phyloP scores from a whole-genome alignment of 2,113 vertebrate genomes.

The Rhineura floridana region DNA sequence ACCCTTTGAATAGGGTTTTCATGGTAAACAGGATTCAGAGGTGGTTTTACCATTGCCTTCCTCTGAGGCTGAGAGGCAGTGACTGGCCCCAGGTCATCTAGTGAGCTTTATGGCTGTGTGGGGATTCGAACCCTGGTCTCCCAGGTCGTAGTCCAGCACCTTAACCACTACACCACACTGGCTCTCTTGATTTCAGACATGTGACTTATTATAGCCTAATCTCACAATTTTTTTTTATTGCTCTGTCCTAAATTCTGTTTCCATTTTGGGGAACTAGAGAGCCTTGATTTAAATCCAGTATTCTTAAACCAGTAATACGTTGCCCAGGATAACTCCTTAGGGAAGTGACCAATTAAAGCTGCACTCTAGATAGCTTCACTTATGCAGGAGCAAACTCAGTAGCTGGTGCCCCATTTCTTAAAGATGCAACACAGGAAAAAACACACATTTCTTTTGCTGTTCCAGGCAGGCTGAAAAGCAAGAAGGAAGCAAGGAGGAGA shows the following conservation, averaged over 20 bases:
- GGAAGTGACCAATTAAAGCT: constrained; percentile 16
- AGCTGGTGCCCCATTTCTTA: background rate
- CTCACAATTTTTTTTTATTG: background rate
- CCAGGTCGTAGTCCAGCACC: too few relatives aligned
- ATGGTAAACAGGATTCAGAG: too few relatives aligned
- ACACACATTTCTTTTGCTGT: background rate
- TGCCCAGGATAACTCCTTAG: background rate
- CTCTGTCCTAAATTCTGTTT: background rate
- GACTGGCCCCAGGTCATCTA: too few relatives aligned
- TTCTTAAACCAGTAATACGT: background rate
- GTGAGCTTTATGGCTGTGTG: too few relatives aligned
- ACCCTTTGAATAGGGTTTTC: too few relatives aligned
- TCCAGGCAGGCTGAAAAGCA: background rate
- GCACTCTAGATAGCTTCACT: background rate
- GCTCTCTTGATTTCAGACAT: background rate
- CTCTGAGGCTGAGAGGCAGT: too few relatives aligned
- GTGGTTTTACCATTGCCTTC: too few relatives aligned
- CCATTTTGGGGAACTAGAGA: background rate
- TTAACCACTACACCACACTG: too few relatives aligned
- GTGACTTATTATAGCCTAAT: background rate
- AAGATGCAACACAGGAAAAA: background rate
- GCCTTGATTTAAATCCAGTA: background rate
- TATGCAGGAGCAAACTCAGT: background rate
- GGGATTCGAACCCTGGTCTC: too few relatives aligned
- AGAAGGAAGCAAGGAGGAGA: background rate